Base-by-base conservation (phyloP, 2,888 invertebrate species). In the Mactromeris polynyma region DNA sequence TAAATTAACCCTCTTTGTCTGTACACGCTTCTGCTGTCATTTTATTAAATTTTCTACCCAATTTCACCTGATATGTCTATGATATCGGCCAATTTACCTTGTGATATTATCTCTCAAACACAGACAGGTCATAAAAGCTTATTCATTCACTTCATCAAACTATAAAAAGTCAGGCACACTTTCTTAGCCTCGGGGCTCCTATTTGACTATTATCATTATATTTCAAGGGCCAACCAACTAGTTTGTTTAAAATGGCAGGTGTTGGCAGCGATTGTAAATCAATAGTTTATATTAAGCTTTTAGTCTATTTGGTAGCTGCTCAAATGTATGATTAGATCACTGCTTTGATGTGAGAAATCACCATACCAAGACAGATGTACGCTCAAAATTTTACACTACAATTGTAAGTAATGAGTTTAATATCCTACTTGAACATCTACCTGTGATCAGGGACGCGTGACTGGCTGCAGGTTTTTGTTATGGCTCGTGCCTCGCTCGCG, bases 241-340 rank as follows among this genome's bases (percentile, higher is more conserved):
- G 81, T 46, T 51, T 73, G 42, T 54, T 46, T 33, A 77, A 84
- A 78, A 40, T 77, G 89, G 89, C 89, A 89, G 89, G 89, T 89
- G 89, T 85, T 87, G 51, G 83, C 21, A 19, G 11, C 26, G 58
- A 58, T 26, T 38, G 84, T 81, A 84, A 84, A 88, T 88, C 88
- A 80, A 88, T 88, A 85, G 73, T 84, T 84, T 84, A 38, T 54
- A 58, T 84, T 81, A 88, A 85, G 69, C 83, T 64, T 83, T 83
- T 64, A 31, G 42, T 79, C 26, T 46, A 79, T 42, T 42, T 79
- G 73, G 26, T 33, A 36, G 26, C 31, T 73, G 73, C 26, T 73
- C 36, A 73, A 73, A 73, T 73, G 73, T 36, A 73, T 73, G 73
- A 73, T 73, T 73, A 73, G 31, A 73, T 73, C 73, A 73, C 36